Conservation (phyloP, 2,888 invertebrate genomes). For the Drosophila engyochracea region DNA sequence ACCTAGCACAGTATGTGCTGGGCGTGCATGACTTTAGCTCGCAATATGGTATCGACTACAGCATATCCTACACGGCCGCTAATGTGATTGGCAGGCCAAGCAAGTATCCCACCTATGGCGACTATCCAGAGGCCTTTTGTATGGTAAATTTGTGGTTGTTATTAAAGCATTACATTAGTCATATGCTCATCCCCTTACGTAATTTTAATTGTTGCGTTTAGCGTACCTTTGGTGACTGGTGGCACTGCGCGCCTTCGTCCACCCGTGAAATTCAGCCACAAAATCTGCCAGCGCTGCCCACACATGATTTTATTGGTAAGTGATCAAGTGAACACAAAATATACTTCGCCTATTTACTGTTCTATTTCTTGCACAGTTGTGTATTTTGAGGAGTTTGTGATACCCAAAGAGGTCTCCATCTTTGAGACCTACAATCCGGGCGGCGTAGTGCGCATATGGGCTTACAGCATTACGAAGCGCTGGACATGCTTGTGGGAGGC, state of each 20-base stretch:
- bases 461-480: slow-evolving; percentile 85
- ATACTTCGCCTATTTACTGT: not conserved
- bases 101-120: slow-evolving; percentile 95
- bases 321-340: not conserved
- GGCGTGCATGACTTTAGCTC: slow-evolving; percentile 94
- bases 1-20: slow-evolving; percentile 91
- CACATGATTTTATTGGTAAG: slow-evolving; percentile 93
- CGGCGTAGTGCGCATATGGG: slow-evolving; percentile 93
- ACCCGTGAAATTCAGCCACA: slow-evolving; percentile 91
- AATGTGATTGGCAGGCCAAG: slow-evolving; percentile 94
- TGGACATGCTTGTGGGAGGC: slow-evolving; percentile 94
- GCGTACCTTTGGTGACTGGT: slow-evolving; percentile 95
- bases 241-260: slow-evolving; percentile 91
- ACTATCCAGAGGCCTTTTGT: slow-evolving; percentile 95
- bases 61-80: slow-evolving; percentile 94
- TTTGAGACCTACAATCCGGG: slow-evolving; percentile 96
- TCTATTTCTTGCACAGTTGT: slow-evolving; percentile 75
- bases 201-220: slow-evolving; percentile 74
- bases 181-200: not conserved
- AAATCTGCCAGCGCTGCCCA: slow-evolving; percentile 88
- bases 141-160: slow-evolving; percentile 88
- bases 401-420: slow-evolving; percentile 87
- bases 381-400: slow-evolving; percentile 84
- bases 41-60: slow-evolving; percentile 94
- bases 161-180: not conserved